phyloP scores from a whole-genome alignment of 1,140 invertebrate genomes.

The Mylabris phalerata region DNA sequence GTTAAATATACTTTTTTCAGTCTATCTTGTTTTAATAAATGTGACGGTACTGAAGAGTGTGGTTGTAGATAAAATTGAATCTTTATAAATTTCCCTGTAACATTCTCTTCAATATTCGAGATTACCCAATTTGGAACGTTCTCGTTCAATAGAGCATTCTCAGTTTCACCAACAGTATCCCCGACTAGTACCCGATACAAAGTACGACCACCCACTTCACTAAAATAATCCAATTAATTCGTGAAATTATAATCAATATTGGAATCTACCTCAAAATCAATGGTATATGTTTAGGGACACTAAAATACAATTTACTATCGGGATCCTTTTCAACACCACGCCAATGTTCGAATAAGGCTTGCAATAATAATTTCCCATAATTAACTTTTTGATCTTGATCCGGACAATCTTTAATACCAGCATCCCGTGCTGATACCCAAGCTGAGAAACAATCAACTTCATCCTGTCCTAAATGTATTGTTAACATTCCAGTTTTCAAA shows the following conservation, averaged over 20 bases:
- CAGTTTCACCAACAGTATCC: slow-evolving; percentile 93
- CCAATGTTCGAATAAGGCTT: slow-evolving; percentile 95
- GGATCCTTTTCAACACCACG: slow-evolving; percentile 61
- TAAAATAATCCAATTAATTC: slow-evolving; percentile 41
- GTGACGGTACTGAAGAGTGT: slow-evolving; percentile 62
- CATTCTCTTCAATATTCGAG: slow-evolving; percentile 88
- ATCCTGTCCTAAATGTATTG: slow-evolving; percentile 93
- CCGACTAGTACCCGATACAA: slow-evolving; percentile 83
- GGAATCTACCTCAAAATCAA: slow-evolving; percentile 81
- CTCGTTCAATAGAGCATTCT: slow-evolving; percentile 86
- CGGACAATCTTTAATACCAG: slow-evolving; percentile 70
- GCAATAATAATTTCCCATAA: slow-evolving; percentile 88
- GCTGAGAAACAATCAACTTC: slow-evolving; percentile 97
- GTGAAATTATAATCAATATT: not conserved
- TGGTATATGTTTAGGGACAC: slow-evolving; percentile 91
- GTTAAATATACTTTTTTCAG: slow-evolving; percentile 75
- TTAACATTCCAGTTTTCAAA: slow-evolving; percentile 96
- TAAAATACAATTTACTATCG: slow-evolving; percentile 80
- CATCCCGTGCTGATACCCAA: slow-evolving; percentile 96
- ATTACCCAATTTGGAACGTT: slow-evolving; percentile 94
- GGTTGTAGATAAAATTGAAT: slow-evolving; percentile 95
- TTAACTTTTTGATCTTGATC: slow-evolving; percentile 91
- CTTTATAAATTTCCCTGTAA: slow-evolving; percentile 91
- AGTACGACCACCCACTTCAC: slow-evolving; percentile 91
- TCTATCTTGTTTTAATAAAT: slow-evolving; percentile 78